Evolutionary conservation across 2,113 vertebrate genomes (phyloP).

Genomic region (Lophius piscatorius): DNA sequence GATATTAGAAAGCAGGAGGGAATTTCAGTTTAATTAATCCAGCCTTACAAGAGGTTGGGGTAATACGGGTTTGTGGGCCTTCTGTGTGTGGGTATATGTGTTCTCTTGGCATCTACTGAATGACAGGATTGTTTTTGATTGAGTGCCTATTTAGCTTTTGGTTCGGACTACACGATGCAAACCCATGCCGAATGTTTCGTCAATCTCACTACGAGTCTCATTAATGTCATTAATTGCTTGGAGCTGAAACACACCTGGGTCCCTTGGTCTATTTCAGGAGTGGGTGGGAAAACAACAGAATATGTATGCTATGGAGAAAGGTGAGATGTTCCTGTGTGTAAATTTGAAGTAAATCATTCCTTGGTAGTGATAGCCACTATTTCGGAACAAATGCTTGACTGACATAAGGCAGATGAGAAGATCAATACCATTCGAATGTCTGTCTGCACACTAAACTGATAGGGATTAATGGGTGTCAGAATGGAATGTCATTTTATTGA

Average conservation of each 20-base stretch:
- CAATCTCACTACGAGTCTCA: constrained; percentile 39
- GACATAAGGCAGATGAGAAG: no score
- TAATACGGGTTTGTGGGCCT: constrained; percentile 19
- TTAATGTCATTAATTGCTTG: constrained; percentile 64
- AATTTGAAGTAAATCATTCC: no score
- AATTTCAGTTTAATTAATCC: constrained; percentile 59
- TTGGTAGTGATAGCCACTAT: neutral
- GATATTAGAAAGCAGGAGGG: constrained; percentile 62
- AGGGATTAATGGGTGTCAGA: no score
- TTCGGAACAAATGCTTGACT: neutral
- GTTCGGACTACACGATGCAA: constrained; percentile 18
- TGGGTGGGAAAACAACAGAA: constrained; percentile 16
- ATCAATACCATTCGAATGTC: no score
- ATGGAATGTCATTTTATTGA: no score
- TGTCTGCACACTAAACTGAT: no score
- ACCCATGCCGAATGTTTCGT: constrained; percentile 29
- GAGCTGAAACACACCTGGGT: constrained; percentile 61
- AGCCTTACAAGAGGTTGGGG: constrained; percentile 33
- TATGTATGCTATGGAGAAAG: constrained; percentile 10
- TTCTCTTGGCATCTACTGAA: constrained; percentile 20
- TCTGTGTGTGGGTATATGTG: constrained; percentile 10
- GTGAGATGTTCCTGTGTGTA: constrained; percentile 6
- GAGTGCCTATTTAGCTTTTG: constrained; percentile 33
- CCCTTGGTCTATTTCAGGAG: constrained; percentile 25
- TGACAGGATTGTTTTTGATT: constrained; percentile 29